Conservation (phyloP, 1,140 invertebrate species). For the Apis laboriosa region DNA sequence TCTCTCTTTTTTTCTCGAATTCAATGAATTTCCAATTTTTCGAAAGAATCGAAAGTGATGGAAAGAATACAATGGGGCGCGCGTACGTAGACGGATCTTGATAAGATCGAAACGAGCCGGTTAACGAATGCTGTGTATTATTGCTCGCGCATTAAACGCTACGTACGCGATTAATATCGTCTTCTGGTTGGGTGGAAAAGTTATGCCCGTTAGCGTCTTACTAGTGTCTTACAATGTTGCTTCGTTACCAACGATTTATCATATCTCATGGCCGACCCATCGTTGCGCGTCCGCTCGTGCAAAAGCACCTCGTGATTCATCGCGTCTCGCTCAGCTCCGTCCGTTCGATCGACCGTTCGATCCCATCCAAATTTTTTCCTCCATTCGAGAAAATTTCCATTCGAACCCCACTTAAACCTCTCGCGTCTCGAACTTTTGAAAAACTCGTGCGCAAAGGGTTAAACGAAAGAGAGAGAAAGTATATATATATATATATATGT, state of each 20-base stretch:
- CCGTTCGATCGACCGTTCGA: too few species aligned
- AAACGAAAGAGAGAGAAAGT: too few species aligned
- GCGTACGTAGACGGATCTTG: background rate
- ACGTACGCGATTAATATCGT: slow-evolving; percentile 23
- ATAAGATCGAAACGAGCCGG: slow-evolving; percentile 32
- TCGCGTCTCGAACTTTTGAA: too few species aligned
- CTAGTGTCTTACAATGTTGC: slow-evolving; percentile 17
- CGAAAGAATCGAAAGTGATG: background rate
- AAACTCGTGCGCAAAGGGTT: background rate
- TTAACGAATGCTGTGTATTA: slow-evolving; percentile 18
- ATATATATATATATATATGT: too few species aligned
- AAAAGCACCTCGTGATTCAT: background rate
- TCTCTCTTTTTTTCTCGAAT: too few species aligned
- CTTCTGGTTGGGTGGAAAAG: slow-evolving; percentile 9
- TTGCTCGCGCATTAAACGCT: slow-evolving; percentile 19
- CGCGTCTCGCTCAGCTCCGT: too few species aligned
- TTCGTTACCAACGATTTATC: slow-evolving; percentile 18
- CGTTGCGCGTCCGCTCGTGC: slow-evolving; percentile 13
- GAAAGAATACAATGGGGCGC: background rate
- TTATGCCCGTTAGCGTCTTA: slow-evolving; percentile 5
- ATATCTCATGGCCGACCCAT: slow-evolving; percentile 10
- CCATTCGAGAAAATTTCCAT: too few species aligned
- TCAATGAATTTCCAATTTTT: too few species aligned
- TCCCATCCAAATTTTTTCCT: too few species aligned
- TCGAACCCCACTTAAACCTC: too few species aligned